A percentile compares a stretch with the other conserved stretches of the same genome.
Evolutionary conservation across 2,113 vertebrate species (phyloP).

Genomic region (Scomber colias): DNA sequence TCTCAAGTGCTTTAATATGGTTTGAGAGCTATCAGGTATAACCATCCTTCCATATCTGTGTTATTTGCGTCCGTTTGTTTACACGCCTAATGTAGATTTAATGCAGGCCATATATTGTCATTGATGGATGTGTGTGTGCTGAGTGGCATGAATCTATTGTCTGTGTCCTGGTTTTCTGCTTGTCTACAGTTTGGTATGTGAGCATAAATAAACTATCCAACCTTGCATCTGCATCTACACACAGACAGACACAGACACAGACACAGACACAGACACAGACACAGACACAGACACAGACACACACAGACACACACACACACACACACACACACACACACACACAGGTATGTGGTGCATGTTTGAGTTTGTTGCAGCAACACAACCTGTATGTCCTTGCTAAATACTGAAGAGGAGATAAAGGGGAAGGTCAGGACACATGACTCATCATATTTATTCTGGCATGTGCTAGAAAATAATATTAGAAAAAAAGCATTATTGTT

Average conservation of each 20-base stretch:
- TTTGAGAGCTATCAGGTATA: constrained; percentile 1
- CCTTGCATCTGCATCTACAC: too few species aligned
- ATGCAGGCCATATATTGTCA: neutral
- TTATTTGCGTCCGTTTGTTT: constrained; percentile 3
- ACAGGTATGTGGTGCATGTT: constrained; percentile 15
- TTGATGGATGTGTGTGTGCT: neutral
- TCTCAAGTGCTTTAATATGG: constrained; percentile 16
- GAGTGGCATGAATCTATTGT: neutral
- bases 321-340: too few species aligned
- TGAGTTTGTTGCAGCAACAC: constrained; percentile 64
- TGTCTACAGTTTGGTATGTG: constrained; percentile 35
- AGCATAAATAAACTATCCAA: constrained; percentile 56
- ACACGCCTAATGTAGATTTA: constrained; percentile 15
- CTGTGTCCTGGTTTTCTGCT: constrained; percentile 23
- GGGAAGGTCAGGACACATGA: constrained; percentile 46
- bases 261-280: neutral
- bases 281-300: too few species aligned
- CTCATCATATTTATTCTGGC: constrained; percentile 35
- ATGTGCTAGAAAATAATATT: neutral
- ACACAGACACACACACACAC: too few species aligned
- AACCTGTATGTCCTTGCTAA: constrained; percentile 51
- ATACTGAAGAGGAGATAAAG: constrained; percentile 25
- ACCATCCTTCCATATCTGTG: neutral
- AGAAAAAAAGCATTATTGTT: neutral
- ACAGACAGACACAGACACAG: too few species aligned